Evolutionary conservation across 2,113 vertebrate genomes (phyloP), one percentile per base, ranked within the genome.

Genomic region (Apaloderma vittatum): DNA sequence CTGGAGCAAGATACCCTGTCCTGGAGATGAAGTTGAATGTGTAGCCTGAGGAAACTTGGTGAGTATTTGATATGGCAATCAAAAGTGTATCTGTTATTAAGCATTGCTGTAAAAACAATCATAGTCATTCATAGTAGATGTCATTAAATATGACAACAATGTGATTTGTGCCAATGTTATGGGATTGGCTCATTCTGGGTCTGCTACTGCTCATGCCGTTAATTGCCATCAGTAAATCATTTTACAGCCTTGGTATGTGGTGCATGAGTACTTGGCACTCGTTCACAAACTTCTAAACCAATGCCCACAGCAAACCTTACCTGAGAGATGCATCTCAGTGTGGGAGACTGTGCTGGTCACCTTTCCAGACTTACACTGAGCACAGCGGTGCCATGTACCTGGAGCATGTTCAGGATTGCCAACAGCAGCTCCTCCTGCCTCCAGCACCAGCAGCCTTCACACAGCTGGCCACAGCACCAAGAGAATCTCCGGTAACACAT

Each of bases 321-420:
- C 29, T 0, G 3, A 43, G 37, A 15, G 27, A 1, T 32, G 6
- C 19, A 29, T 6, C 48, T 65, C n/a, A 43, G 21, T 61, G 24
- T 9, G 1, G 1, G 21, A 61, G 54, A 18, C 19, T 54, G 14
- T 40, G 55, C 29, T 45, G 6, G 29, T 22, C 54, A 48, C 32
- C 52, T 59, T 48, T 55, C 23, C 87, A 89, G 32, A 8, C 43
- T 34, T 22, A 43, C 34, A 71, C 5, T 0, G 0, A 22, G 30
- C 19, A 49, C 32, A 52, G 63, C 23, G 48, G 17, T 16, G 26
- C 27, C 37, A 11, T 0, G 11, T 11, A 34, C 40, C 24, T 54
- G 27, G 21, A 81, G 18, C 19, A 6, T 0, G 2, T 78, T 72
- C 2, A 1, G 70, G n/a, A 65, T 13, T 6, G 45, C 7, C 54